phyloP scores from a whole-genome alignment of 2,888 invertebrate species.

The Aphodius sticticus region DNA sequence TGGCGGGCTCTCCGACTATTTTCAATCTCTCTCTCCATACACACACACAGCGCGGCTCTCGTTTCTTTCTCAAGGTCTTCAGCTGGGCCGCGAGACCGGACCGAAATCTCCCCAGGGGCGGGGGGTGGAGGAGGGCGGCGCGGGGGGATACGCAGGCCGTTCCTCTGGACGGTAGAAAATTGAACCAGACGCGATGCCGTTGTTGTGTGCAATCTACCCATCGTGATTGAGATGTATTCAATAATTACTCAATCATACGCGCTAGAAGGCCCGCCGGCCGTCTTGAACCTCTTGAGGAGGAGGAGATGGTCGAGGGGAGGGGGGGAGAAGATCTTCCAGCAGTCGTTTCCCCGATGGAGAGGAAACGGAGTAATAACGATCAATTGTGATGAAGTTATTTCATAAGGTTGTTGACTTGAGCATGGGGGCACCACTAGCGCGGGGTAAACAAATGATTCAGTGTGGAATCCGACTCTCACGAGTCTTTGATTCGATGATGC shows the following conservation, averaged over 20 bases:
- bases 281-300: neutral
- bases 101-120: neutral
- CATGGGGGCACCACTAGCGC: no score
- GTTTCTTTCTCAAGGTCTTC: neutral
- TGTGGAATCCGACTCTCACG: no score
- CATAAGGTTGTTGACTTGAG: neutral
- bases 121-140: neutral
- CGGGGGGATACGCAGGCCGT: neutral
- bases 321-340: neutral
- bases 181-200: slow-evolving; percentile 31
- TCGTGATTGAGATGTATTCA: slow-evolving; percentile 51
- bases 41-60: neutral
- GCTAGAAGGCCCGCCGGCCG: neutral
- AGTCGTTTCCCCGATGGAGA: neutral
- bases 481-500: no score
- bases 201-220: slow-evolving; percentile 30
- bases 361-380: neutral
- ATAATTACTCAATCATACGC: slow-evolving; percentile 51
- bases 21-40: neutral
- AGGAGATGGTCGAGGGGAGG: neutral
- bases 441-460: no score
- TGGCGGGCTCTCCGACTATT: slow-evolving; percentile 21
- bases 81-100: neutral
- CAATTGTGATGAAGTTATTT: neutral
- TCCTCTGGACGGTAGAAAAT: slow-evolving; percentile 27